Evolutionary conservation across 2,113 vertebrate genomes (phyloP).

Genomic region (Myiozetetes cayanensis): DNA sequence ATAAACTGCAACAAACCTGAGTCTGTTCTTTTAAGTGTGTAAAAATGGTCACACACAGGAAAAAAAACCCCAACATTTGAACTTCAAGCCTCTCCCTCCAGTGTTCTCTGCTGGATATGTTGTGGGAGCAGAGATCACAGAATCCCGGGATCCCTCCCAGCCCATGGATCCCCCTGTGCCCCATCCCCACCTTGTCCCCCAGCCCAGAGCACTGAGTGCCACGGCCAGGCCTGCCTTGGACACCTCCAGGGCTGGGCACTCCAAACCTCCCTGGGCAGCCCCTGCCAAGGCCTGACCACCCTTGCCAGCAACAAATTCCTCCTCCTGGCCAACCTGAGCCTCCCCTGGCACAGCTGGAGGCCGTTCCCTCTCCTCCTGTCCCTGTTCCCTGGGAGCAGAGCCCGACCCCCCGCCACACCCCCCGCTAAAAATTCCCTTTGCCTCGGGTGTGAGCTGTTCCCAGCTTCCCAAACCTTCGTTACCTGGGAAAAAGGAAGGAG

Average conservation of each 20-base stretch:
- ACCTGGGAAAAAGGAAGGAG: accelerated
- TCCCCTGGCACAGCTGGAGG: too few relatives aligned
- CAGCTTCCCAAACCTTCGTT: neutral
- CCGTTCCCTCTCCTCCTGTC: too few relatives aligned
- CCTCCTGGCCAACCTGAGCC: too few relatives aligned
- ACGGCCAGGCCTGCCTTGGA: neutral
- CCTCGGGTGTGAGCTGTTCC: neutral
- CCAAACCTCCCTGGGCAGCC: neutral
- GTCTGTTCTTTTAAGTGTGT: neutral
- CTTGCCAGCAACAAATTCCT: too few relatives aligned
- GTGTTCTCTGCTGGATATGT: neutral
- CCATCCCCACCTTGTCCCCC: too few relatives aligned
- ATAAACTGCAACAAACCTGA: neutral
- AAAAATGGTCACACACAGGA: neutral
- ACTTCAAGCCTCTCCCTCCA: neutral
- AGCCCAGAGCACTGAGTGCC: too few relatives aligned
- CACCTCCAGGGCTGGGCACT: neutral
- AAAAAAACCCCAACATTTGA: neutral
- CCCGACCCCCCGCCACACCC: accelerated
- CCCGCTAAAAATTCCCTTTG: neutral
- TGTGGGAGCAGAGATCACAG: neutral
- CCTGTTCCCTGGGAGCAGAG: too few relatives aligned
- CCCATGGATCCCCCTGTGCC: too few relatives aligned
- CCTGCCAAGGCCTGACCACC: neutral
- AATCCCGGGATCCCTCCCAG: too few relatives aligned